These are phyloP conservation scores for Nasonia giraulti DNA, from an alignment of 1,140 invertebrate genomes.

Conservation along the genomic window DNA sequence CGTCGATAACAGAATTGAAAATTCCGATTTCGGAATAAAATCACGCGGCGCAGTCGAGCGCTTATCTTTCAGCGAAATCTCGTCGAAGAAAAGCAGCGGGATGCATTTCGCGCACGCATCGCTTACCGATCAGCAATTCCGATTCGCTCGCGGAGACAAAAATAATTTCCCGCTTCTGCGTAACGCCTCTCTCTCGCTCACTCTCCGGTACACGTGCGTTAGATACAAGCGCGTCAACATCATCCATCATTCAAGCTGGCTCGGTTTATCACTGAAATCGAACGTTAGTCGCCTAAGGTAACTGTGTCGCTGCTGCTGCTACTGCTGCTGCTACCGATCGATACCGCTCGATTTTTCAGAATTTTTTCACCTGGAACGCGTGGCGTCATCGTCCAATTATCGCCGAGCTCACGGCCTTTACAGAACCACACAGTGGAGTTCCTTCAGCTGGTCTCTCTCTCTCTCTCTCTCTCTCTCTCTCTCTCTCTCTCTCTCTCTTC, in stretches of 20 bases:
- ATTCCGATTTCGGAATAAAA: conserved; percentile 1
- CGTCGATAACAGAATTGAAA: background rate
- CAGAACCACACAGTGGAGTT: background rate
- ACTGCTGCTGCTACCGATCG: conserved; percentile 14
- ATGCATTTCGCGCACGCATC: background rate
- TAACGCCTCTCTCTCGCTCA: background rate
- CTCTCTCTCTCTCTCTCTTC: background rate
- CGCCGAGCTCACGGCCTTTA: background rate
- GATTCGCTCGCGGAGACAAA: conserved; percentile 7
- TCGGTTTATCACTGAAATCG: conserved; percentile 49
- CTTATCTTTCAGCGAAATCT: no score
- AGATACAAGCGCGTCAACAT: conserved; percentile 43
- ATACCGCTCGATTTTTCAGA: conserved; percentile 53
- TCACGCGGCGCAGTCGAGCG: no score
- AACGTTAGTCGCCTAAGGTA: conserved; percentile 16
- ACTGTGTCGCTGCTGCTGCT: conserved; percentile 51
- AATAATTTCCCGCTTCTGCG: conserved; percentile 22
- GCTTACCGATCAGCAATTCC: conserved; percentile 38
- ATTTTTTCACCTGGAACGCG: conserved; percentile 50
- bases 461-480: background rate
- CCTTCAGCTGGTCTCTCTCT: background rate
- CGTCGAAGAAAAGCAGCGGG: background rate
- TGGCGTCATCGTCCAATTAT: conserved; percentile 58
- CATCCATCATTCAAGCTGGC: conserved; percentile 33
- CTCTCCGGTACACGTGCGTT: conserved; percentile 16